phyloP scores from a whole-genome alignment of 2,113 vertebrate species.

The Mus musculus region DNA sequence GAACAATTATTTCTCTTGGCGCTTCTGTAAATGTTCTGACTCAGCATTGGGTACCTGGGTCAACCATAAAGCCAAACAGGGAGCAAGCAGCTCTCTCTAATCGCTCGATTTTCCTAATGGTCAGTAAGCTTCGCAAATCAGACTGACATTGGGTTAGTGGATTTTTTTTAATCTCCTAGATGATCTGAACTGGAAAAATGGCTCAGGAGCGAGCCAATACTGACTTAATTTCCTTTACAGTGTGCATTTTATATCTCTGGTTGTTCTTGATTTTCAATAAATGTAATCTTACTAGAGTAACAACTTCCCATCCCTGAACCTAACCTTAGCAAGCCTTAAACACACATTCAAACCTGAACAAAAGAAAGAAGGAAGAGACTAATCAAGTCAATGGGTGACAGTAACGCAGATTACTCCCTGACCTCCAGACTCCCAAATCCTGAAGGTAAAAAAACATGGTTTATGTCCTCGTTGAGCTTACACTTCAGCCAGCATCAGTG shows the following conservation, averaged over 20 bases:
- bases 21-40: not conserved
- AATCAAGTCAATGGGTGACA: not conserved
- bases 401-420: not conserved
- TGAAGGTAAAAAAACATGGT: not conserved
- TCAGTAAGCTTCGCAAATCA: slow-evolving; percentile 12
- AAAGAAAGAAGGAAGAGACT: not conserved
- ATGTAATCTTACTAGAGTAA: not conserved
- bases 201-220: not conserved
- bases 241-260: slow-evolving; percentile 37
- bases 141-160: not conserved
- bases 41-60: not conserved
- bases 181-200: slow-evolving; percentile 50
- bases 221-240: slow-evolving; percentile 54
- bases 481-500: not conserved
- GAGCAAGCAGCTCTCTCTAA: not conserved
- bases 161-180: slow-evolving; percentile 34
- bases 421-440: not conserved
- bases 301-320: not conserved
- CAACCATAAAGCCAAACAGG: not conserved
- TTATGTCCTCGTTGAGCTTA: not conserved
- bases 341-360: not conserved
- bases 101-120: not conserved
- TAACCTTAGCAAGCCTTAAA: not conserved
- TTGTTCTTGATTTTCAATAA: slow-evolving; percentile 11
- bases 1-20: not conserved